These are phyloP conservation scores for Diabrotica virgifera DNA, from an alignment of 1,140 invertebrate genomes.

Conservation along the genomic window DNA sequence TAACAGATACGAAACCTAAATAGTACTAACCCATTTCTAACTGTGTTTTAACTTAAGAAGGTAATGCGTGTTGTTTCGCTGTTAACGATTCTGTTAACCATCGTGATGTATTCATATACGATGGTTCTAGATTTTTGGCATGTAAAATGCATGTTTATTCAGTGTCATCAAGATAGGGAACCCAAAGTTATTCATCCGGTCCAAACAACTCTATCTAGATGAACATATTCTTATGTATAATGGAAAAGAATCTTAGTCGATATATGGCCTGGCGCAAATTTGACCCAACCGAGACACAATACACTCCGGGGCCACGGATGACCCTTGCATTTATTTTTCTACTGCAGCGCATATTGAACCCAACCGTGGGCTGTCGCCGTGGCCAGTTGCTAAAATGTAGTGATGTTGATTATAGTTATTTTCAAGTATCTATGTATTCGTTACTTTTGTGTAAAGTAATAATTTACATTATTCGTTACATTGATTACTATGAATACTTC, in stretches of 20 bases:
- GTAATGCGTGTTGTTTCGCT: not conserved
- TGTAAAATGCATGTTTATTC: not conserved
- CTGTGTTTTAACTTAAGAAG: not conserved
- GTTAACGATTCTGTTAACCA: not conserved
- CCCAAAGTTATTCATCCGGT: not conserved
- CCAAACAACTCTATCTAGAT: not conserved
- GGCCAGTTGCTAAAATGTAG: too few relatives aligned
- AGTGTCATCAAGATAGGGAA: not conserved
- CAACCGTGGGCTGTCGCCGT: too few relatives aligned
- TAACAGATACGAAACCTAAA: constrained; percentile 37
- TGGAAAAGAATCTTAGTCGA: not conserved
- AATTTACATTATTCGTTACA: too few relatives aligned
- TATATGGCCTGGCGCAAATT: too few relatives aligned
- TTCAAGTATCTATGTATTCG: too few relatives aligned
- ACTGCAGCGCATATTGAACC: too few relatives aligned
- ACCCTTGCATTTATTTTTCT: too few relatives aligned
- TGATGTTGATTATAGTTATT: too few relatives aligned
- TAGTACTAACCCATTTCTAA: constrained; percentile 12
- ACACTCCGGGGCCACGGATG: too few relatives aligned
- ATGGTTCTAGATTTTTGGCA: not conserved
- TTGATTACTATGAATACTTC: too few relatives aligned
- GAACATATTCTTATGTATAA: not conserved
- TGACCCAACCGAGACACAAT: too few relatives aligned
- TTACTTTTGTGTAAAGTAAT: too few relatives aligned
- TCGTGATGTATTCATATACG: not conserved